phyloP scores from a whole-genome alignment of 2,797 vertebrate genomes.

The Neosilurus mollespiculum region DNA sequence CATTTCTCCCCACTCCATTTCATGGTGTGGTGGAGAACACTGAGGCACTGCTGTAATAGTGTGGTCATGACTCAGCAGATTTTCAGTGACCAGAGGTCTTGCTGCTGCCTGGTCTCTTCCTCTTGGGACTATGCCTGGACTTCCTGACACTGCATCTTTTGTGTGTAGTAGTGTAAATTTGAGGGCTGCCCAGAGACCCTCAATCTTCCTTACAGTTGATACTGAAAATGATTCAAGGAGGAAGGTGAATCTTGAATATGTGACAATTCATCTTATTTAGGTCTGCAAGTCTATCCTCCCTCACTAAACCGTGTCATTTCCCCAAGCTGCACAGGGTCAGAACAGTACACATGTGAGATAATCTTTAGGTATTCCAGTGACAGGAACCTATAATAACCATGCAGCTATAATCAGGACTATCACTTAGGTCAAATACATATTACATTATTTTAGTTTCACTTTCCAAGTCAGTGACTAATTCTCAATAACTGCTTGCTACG shows the following conservation, averaged over 20 bases:
- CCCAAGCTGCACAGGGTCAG: not conserved
- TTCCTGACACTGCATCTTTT: conserved; percentile 75
- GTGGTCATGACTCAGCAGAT: conserved; percentile 71
- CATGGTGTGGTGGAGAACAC: conserved; percentile 61
- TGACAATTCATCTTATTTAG: conserved; percentile 22
- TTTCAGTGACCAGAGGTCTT: conserved; percentile 61
- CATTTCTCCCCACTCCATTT: conserved; percentile 54
- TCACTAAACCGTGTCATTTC: not conserved
- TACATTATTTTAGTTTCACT: not conserved
- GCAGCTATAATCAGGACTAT: not conserved
- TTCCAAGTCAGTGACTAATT: not conserved
- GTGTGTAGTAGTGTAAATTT: conserved; percentile 17
- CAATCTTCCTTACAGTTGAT: not conserved
- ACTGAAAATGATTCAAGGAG: conserved; percentile 16
- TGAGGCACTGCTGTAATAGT: conserved; percentile 58
- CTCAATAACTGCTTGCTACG: not conserved
- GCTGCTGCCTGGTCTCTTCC: conserved; percentile 39
- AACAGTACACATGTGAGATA: not conserved
- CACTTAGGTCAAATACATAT: not conserved
- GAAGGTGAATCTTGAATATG: conserved; percentile 5
- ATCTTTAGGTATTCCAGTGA: not conserved
- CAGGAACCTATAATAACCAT: not conserved
- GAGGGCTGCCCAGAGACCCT: conserved; percentile 34
- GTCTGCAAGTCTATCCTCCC: not conserved
- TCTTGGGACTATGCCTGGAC: conserved; percentile 65